Conservation (phyloP, 2,113 vertebrate genomes). For the Misgurnus mizolepis region DNA sequence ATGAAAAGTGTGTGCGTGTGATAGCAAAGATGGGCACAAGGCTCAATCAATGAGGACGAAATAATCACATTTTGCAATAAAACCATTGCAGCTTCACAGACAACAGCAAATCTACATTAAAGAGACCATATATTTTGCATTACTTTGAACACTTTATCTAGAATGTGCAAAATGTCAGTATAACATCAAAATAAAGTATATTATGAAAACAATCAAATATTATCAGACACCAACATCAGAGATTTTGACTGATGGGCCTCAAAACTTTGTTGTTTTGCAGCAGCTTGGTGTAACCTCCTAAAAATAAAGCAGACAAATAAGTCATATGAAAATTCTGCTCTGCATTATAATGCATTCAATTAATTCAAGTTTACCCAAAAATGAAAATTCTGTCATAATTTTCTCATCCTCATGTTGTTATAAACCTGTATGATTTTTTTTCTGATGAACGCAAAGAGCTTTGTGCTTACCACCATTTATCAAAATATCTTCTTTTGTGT, state of each 20-base stretch:
- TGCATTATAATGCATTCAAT: background rate
- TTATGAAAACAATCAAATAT: background rate
- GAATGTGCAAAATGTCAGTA: background rate
- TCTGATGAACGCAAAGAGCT: too few species aligned
- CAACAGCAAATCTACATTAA: background rate
- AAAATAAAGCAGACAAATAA: background rate
- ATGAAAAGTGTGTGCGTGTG: too few species aligned
- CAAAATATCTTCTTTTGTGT: too few species aligned
- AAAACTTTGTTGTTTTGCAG: slow-evolving; percentile 2
- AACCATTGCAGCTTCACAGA: too few species aligned
- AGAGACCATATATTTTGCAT: background rate
- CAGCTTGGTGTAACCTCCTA: slow-evolving; percentile 40
- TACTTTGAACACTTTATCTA: background rate
- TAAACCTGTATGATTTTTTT: too few species aligned
- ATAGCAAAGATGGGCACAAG: background rate
- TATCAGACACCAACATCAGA: slow-evolving; percentile 1
- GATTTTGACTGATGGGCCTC: slow-evolving; percentile 18
- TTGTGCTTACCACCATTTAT: too few species aligned
- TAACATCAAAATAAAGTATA: background rate
- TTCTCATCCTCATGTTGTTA: too few species aligned
- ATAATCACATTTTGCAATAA: background rate
- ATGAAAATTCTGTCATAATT: too few species aligned
- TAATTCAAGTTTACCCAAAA: background rate
- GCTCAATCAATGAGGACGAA: background rate
- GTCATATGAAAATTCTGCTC: background rate